A percentile compares a stretch with the other conserved stretches of the same genome.
Evolutionary conservation across 2,113 vertebrate species (phyloP).

Genomic region (Corythaeola cristata): DNA sequence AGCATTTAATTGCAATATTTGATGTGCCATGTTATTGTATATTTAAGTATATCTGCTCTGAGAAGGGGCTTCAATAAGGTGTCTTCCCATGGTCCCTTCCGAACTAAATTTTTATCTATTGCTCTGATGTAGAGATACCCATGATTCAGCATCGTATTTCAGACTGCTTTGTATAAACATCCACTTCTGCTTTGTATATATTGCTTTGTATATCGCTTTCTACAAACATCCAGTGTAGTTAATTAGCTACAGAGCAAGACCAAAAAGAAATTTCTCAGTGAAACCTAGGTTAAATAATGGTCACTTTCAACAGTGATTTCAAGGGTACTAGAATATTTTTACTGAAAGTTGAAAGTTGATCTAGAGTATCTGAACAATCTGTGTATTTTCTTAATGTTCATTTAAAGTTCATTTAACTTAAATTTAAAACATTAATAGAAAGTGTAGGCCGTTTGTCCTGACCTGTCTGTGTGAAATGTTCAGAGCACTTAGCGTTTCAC

Average conservation of each 20-base stretch:
- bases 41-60: neutral
- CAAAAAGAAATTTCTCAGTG: neutral
- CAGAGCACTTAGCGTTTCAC: neutral
- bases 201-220: neutral
- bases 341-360: neutral
- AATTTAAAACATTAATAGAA: neutral
- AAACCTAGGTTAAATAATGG: neutral
- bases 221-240: neutral
- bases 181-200: neutral
- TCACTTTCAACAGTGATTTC: neutral
- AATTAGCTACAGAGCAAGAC: neutral
- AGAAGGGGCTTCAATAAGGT: neutral
- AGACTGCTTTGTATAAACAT: neutral
- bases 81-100: neutral
- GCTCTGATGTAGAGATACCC: neutral
- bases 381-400: neutral
- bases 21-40: neutral
- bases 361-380: neutral
- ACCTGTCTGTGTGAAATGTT: neutral
- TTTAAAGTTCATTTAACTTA: neutral
- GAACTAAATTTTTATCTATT: neutral
- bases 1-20: neutral
- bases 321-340: neutral
- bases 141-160: neutral
- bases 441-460: neutral